Base-by-base conservation (phyloP, 2,797 vertebrate genomes). In the Phoeniculus purpureus region DNA sequence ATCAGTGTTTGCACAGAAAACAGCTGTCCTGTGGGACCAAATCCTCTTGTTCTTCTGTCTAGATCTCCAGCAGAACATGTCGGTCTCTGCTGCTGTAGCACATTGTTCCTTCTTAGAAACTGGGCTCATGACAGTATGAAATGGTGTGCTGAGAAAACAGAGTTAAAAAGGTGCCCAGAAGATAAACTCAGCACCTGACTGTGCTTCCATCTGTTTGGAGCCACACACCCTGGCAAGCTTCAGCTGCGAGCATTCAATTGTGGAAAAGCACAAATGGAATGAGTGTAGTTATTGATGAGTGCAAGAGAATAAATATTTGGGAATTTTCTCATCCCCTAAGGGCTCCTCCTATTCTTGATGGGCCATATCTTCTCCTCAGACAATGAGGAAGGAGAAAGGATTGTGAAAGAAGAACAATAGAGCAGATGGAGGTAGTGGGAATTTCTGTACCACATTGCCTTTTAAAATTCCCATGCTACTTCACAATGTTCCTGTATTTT, bases 201-300 rank as follows among this genome's bases (percentile, higher is more conserved):
- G 54, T n/a, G 61, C 11, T 89, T 51, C 92, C 55, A 60, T 89
- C 70, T 89, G 51, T 77, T 87, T 78, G 87, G 21, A 92, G 59
- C 55, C 52, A 72, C 70, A 64, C 40, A 71, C 50, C 54, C 60
- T 84, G 50, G 85, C 43, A 72, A 6, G 54, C 61, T 66, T 66
- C 51, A 75, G 43, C 19, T 81, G 59, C 58, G 75, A 26, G 34
- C 81, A 26, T 32, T 64, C 43, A 37, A 13, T 15, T 43, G 26
- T 51, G 67, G 79, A 67, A 71, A 77, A 80, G 23, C 52, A 56
- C 43, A 90, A 86, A 79, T 45, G 34, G 50, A 80, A 37, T 55
- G 18, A 89, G 23, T 55, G 29, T 23, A 51, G 43, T 56, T 71
- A 51, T 10, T 14, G 47, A 52, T 59, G 34, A 68, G 40, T 40